Percentiles rank a stretch among this genome's conserved stretches.
Evolutionary conservation across 2,797 vertebrate genomes (phyloP).

Genomic region (Columba guinea): DNA sequence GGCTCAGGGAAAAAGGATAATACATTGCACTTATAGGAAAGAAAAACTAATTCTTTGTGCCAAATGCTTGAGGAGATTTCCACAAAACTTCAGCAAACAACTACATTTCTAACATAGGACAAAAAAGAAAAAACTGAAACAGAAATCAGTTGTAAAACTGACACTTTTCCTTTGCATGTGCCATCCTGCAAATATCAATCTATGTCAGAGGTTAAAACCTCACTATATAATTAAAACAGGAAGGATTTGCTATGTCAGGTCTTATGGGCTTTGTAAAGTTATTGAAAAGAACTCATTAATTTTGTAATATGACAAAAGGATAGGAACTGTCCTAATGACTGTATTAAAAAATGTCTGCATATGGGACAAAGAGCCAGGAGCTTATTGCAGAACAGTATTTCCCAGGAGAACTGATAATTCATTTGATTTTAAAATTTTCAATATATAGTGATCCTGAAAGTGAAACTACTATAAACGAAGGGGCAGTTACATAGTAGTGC

Average conservation of each 20-base stretch:
- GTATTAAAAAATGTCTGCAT: neutral
- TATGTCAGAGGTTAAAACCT: neutral
- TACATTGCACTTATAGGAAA: neutral
- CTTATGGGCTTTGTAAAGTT: neutral
- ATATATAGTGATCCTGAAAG: neutral
- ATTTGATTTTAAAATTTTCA: neutral
- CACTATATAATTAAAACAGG: neutral
- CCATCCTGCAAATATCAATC: neutral
- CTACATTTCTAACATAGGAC: neutral
- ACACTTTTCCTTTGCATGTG: neutral
- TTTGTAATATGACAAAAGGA: neutral
- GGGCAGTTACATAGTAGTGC: neutral
- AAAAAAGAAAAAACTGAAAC: neutral
- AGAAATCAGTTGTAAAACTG: neutral
- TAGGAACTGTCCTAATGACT: neutral
- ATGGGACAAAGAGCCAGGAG: neutral
- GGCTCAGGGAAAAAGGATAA: neutral
- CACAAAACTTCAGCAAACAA: neutral
- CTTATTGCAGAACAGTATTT: neutral
- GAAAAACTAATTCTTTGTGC: neutral
- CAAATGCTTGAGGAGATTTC: neutral
- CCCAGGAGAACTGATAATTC: conserved; percentile 1
- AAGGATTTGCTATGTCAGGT: neutral
- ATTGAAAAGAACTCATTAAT: neutral
- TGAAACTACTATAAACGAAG: neutral